Evolutionary conservation across 2,797 vertebrate species (phyloP).

Genomic region (Anguilla pacifica): DNA sequence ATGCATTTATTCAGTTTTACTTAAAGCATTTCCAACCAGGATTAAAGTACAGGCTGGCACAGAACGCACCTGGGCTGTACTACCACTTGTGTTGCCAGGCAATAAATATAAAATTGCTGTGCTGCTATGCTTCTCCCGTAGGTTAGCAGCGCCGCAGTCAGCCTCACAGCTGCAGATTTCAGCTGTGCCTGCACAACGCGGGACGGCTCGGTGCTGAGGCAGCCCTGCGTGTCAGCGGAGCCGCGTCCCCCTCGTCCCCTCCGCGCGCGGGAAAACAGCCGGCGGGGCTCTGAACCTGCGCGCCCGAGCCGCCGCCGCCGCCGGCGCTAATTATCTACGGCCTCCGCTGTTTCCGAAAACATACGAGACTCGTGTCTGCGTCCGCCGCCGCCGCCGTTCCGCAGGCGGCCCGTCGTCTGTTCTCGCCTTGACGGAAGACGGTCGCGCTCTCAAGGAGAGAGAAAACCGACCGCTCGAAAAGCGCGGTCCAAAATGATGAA

Average conservation of each 20-base stretch:
- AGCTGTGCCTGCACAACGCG: constrained; percentile 3
- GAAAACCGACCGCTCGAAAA: constrained; percentile 41
- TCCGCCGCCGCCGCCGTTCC: constrained; percentile 23
- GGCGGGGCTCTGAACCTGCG: background rate
- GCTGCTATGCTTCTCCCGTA: constrained; percentile 40
- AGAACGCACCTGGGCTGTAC: background rate
- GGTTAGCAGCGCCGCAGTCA: constrained; percentile 40
- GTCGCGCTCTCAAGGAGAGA: constrained; percentile 23
- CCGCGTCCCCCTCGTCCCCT: background rate
- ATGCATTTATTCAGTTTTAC: background rate
- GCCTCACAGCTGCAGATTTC: constrained; percentile 27
- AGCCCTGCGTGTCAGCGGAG: background rate
- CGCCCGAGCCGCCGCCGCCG: background rate
- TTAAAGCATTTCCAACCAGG: background rate
- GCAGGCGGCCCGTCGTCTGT: constrained; percentile 31
- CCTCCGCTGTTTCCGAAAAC: constrained; percentile 42
- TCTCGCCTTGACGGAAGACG: constrained; percentile 33
- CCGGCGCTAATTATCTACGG: constrained; percentile 50
- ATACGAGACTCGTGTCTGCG: constrained; percentile 42
- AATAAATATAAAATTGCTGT: constrained; percentile 36
- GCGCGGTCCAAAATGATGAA: constrained; percentile 26
- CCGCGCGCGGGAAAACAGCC: background rate
- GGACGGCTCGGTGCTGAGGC: background rate
- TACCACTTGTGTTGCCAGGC: background rate
- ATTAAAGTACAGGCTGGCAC: background rate